Base-by-base conservation (phyloP, 2,888 invertebrate species). In the Carabus problematicus region DNA sequence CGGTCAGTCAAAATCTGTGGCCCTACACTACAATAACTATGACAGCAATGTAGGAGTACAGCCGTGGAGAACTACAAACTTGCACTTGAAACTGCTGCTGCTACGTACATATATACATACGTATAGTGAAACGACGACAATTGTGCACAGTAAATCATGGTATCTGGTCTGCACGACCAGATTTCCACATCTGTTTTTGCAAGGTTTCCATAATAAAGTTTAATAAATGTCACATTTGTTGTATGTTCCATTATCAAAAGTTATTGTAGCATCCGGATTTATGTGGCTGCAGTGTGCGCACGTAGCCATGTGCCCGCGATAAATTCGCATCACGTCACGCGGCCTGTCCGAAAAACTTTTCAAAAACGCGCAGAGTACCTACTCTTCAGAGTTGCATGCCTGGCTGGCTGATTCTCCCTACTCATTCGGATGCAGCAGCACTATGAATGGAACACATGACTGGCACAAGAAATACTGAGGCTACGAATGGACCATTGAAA, bases 201-300 rank as follows among this genome's bases (percentile, higher is more conserved):
- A 69, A 62, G 69, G 69, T 62, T 69, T 69, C 69, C 69, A 69
- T 69, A 69, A 69, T 69, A 69, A 69, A 69, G 69, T 69, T 69
- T 69, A 69, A 69, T 69, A 69, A 69, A 69, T 69, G 69, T 69
- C 69, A 69, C 69, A 69, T 69, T 69, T 62, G 69, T 69, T 69
- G 69, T 69, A 62, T 62, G 69, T 62, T 69, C 69, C 69, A 69
- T 69, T 69, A 69, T 69, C 69, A 69, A 69, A 69, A 69, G 62
- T 69, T 69, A 69, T 69, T 69, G 69, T 69, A 69, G 62, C 56
- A 62, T 69, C 69, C 69, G 69, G 69, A 69, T 69, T 69, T 69
- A 69, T 69, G 62, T 69, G 40, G 55, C 43, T 62, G 69, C 62
- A 62, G 61, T 55, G 62, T 43, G 54, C 41, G 52, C 67, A 67